Conservation (phyloP, 1,140 invertebrate species). For the Drosophila sulfurigaster region DNA sequence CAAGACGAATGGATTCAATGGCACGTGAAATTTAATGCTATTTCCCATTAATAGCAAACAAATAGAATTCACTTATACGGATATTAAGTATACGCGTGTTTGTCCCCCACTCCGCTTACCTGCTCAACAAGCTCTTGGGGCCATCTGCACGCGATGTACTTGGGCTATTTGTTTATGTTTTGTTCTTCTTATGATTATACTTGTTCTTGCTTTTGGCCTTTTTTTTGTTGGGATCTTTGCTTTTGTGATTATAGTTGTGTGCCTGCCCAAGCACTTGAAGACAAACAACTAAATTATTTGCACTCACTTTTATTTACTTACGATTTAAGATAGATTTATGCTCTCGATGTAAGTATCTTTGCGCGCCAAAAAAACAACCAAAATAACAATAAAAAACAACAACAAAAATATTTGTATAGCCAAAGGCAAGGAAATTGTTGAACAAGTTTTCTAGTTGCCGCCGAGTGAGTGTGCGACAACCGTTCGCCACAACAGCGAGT, state of each 20-base stretch:
- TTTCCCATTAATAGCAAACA: constrained; percentile 10
- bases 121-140: constrained; percentile 19
- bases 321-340: background rate
- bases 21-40: constrained; percentile 3
- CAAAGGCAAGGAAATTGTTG: background rate
- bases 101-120: constrained; percentile 17
- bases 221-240: background rate
- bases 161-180: constrained; percentile 19
- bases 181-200: background rate
- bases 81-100: constrained; percentile 19
- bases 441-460: background rate
- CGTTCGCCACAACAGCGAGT: constrained; percentile 63
- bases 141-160: constrained; percentile 28
- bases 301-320: constrained; percentile 15
- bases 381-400: background rate
- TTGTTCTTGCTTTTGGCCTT: background rate
- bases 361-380: constrained; percentile 27
- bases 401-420: background rate
- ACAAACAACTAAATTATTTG: constrained; percentile 1
- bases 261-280: background rate
- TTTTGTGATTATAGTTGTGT: background rate
- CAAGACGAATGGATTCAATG: constrained; percentile 2
- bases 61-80: constrained; percentile 7
- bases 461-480: constrained; percentile 24
- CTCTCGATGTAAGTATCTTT: background rate